A percentile compares a stretch with the other conserved stretches of the same genome.
These are phyloP conservation scores for Helleia helle DNA, from an alignment of 2,888 invertebrate genomes.

Conservation along the genomic window DNA sequence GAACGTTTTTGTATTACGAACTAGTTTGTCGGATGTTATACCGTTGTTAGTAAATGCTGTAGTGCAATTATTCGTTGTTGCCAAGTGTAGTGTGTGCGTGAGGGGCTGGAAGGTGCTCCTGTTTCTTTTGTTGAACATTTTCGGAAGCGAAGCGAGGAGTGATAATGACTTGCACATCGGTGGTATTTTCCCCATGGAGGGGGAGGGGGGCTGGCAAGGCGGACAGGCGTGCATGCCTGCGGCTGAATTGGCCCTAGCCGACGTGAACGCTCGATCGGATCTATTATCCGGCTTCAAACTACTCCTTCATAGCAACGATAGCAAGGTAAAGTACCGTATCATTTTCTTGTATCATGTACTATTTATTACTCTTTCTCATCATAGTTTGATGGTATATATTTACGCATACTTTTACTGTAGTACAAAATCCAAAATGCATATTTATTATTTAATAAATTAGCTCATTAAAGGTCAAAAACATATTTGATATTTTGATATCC, in stretches of 20 bases:
- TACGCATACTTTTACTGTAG: too few relatives aligned
- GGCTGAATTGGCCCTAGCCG: constrained; percentile 95
- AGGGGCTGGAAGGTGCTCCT: constrained; percentile 36
- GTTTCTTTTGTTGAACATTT: constrained; percentile 45
- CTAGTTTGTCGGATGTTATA: constrained; percentile 57
- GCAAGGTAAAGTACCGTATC: constrained; percentile 80
- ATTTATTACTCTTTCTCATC: too few relatives aligned
- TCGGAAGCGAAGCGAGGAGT: constrained; percentile 54
- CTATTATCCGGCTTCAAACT: constrained; percentile 93
- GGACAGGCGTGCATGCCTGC: constrained; percentile 99
- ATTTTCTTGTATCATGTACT: too few relatives aligned
- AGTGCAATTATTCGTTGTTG: constrained; percentile 69
- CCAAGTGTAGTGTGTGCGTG: constrained; percentile 50
- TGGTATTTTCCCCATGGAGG: constrained; percentile 97
- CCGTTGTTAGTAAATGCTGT: constrained; percentile 60
- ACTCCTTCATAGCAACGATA: constrained; percentile 95
- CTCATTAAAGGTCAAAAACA: too few relatives aligned
- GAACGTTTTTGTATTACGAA: constrained; percentile 52
- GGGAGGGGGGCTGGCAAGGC: constrained; percentile 98
- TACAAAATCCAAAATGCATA: too few relatives aligned
- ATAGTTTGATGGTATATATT: too few relatives aligned
- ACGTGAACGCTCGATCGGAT: constrained; percentile 92
- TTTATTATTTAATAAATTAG: too few relatives aligned
- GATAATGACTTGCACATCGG: constrained; percentile 93
- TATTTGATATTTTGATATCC: too few relatives aligned